phyloP scores from a whole-genome alignment of 2,888 invertebrate genomes.

The Campaea margaritaria region DNA sequence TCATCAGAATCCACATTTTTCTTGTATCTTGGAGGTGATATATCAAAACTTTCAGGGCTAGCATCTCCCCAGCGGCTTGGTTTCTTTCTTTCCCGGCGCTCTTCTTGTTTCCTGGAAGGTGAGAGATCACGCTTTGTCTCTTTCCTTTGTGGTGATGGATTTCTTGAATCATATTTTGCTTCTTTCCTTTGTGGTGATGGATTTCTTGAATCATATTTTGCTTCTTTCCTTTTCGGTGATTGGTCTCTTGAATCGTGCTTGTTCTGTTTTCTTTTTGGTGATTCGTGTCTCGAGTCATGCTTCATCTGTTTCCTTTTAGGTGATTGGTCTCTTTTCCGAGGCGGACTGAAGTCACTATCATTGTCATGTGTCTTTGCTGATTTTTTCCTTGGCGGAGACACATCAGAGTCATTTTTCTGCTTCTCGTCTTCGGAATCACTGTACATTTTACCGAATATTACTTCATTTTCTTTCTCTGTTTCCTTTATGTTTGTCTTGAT shows the following conservation, averaged over 20 bases:
- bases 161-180: conserved; percentile 39
- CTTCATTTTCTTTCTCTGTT: conserved; percentile 73
- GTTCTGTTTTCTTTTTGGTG: conserved; percentile 43
- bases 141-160: no score
- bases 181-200: conserved; percentile 36
- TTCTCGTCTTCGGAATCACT: conserved; percentile 79
- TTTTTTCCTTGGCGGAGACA: conserved; percentile 45
- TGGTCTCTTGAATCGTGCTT: conserved; percentile 25
- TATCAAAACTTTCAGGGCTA: conserved; percentile 41
- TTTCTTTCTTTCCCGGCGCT: conserved; percentile 27
- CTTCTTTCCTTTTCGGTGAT: conserved; percentile 38
- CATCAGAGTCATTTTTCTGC: conserved; percentile 60
- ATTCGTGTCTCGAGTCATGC: conserved; percentile 26
- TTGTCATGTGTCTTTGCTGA: conserved; percentile 47
- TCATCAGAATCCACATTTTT: conserved; percentile 27
- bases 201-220: conserved; percentile 33
- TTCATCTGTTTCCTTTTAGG: conserved; percentile 45
- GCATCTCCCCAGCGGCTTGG: conserved; percentile 39
- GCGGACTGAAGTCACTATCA: conserved; percentile 68
- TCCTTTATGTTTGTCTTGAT: conserved; percentile 70
- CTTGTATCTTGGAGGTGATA: conserved; percentile 55
- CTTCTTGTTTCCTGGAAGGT: conserved; percentile 40
- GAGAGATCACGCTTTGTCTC: no score
- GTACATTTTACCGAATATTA: conserved; percentile 80
- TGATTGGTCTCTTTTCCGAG: conserved; percentile 48